Conservation (phyloP, 2,888 invertebrate species). For the Molanna angustata region DNA sequence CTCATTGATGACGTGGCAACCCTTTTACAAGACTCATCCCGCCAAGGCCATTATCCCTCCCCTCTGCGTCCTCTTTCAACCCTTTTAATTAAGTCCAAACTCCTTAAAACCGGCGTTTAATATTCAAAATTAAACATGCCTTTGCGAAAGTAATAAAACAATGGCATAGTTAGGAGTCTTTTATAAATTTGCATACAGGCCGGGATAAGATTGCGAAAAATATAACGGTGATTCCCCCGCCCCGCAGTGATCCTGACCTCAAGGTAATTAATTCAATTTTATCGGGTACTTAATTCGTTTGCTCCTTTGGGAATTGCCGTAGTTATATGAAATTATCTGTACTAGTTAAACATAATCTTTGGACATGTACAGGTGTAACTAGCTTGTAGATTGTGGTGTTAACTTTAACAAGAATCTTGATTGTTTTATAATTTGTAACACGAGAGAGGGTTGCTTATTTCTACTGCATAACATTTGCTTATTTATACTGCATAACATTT, state of each 20-base stretch:
- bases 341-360: no score
- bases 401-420: no score
- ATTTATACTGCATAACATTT: no score
- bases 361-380: no score
- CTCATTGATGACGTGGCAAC: conserved; percentile 16
- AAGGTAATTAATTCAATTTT: conserved; percentile 21
- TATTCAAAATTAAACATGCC: conserved; percentile 34
- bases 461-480: no score
- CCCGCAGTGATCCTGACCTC: conserved; percentile 6
- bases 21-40: neutral
- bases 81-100: conserved; percentile 33
- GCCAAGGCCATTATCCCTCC: neutral
- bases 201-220: conserved; percentile 26
- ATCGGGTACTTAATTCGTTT: conserved; percentile 1
- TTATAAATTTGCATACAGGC: conserved; percentile 31
- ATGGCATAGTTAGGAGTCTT: conserved; percentile 32
- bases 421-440: no score
- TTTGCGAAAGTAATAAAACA: conserved; percentile 33
- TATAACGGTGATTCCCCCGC: conserved; percentile 7
- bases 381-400: no score
- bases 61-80: conserved; percentile 18
- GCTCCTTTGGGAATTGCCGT: neutral
- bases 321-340: no score
- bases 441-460: no score
- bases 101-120: conserved; percentile 32